Evolutionary conservation across 2,797 vertebrate species (phyloP), one percentile per base, ranked within the genome.

Genomic region (Peromyscus aztecus): DNA sequence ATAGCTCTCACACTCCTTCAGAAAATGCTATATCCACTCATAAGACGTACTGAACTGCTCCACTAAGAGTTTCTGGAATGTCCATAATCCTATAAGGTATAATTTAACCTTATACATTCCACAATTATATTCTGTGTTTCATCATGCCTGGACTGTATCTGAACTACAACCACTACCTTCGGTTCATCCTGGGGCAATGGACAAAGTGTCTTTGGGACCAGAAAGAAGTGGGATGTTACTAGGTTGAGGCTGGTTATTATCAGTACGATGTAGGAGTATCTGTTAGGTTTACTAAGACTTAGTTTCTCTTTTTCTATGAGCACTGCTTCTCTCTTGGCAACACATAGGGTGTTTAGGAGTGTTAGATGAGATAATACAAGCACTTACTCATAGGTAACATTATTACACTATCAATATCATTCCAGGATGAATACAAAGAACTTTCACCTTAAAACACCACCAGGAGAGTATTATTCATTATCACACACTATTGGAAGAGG

Each of bases 201-300:
- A 9, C 61, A 34, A 91, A 85, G 40, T 40, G 71, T 57, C 13
- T 27, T 85, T 93, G 40, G 17, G 23, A 73, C 85, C 27, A 94
- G 61, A 89, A 40, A n/a, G n/a, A n/a, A n/a, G 3, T 34, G 23
- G 2, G 12, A 14, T 52, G 17, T 75, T 49, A 73, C 4, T 24
- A 83, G 63, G n/a, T 34, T 29, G 31, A 71, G 2, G 7, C 0
- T 73, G 63, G n/a, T 75, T 31, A 73, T 16, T 75, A 37, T n/a
- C 29, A 57, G 0, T 13, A 75, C 2, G 65, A 57, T 65, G n/a
- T 80, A 49, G 43, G 5, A 19, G 11, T 10, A 13, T 57, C 24
- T 24, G 0, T 2, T 46, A 83, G 4, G 8, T 3, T 88, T 73
- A 29, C 11, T 46, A 49, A 91, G 4, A n/a, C 71, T 93, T 49